These are phyloP conservation scores for Cavia porcellus DNA, from an alignment of 2,113 vertebrate genomes.

Conservation along the genomic window DNA sequence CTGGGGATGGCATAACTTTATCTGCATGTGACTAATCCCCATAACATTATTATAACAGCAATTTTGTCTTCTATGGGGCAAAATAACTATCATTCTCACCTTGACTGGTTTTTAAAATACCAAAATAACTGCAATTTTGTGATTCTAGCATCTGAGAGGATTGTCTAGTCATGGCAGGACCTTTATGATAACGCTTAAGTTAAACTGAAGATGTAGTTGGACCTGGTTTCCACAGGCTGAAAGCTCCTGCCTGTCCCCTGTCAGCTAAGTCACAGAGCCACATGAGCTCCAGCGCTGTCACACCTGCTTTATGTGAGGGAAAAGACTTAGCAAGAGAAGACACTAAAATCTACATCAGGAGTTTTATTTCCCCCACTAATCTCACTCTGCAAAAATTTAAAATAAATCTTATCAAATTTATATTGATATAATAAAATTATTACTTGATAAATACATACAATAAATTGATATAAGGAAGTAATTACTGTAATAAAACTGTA, in stretches of 20 bases:
- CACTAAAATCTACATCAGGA: not conserved
- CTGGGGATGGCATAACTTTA: not conserved
- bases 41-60: slow-evolving; percentile 53
- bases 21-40: slow-evolving; percentile 54
- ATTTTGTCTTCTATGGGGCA: slow-evolving; percentile 56
- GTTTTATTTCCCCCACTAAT: slow-evolving; percentile 9
- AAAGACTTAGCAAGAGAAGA: not conserved
- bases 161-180: not conserved
- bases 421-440: not conserved
- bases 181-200: not conserved
- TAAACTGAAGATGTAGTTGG: not conserved
- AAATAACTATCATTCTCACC: slow-evolving; percentile 73
- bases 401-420: not conserved
- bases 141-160: slow-evolving; percentile 13
- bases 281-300: too few species aligned
- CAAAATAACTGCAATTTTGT: slow-evolving; percentile 66
- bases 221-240: not conserved
- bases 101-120: slow-evolving; percentile 40
- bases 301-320: not conserved
- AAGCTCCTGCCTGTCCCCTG: not conserved
- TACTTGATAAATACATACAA: not conserved
- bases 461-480: not conserved
- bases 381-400: slow-evolving; percentile 22
- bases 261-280: not conserved
- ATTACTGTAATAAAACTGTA: not conserved